phyloP scores from a whole-genome alignment of 2,888 invertebrate genomes.

The Lissocephala sabroskyi region DNA sequence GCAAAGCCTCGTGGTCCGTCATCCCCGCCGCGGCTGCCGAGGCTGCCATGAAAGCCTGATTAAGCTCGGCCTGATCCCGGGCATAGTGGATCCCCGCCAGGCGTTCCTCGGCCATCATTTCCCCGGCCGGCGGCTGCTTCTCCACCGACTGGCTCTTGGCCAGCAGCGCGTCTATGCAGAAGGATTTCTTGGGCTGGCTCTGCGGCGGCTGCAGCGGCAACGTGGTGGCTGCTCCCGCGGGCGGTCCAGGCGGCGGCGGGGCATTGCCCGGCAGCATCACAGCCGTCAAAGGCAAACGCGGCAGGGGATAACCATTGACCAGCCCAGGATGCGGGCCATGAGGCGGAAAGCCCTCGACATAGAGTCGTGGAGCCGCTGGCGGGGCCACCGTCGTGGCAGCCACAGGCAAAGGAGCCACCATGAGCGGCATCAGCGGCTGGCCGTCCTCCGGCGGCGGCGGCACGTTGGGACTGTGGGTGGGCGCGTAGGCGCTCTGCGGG shows the following conservation, averaged over 20 bases:
- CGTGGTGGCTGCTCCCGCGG: constrained; percentile 18
- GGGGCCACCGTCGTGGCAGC: constrained; percentile 20
- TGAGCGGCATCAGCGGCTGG: constrained; percentile 35
- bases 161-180: constrained; percentile 91
- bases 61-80: constrained; percentile 55
- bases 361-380: constrained; percentile 15
- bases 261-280: constrained; percentile 44
- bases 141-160: constrained; percentile 74
- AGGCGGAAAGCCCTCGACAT: constrained; percentile 7
- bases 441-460: constrained; percentile 19
- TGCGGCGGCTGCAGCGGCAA: constrained; percentile 27
- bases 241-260: constrained; percentile 20
- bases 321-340: constrained; percentile 46
- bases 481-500: constrained; percentile 56
- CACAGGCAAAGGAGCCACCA: constrained; percentile 51
- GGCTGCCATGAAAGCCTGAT: constrained; percentile 53
- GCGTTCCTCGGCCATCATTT: constrained; percentile 53
- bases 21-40: constrained; percentile 57
- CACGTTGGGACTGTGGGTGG: constrained; percentile 50
- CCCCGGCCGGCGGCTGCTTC: constrained; percentile 16
- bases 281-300: constrained; percentile 54
- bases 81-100: constrained; percentile 57
- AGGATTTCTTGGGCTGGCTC: constrained; percentile 79
- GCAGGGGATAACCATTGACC: constrained; percentile 52
- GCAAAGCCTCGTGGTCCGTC: constrained; percentile 70